These are phyloP conservation scores for Phataginus tricuspis DNA, from an alignment of 2,797 vertebrate species.

Conservation along the genomic window DNA sequence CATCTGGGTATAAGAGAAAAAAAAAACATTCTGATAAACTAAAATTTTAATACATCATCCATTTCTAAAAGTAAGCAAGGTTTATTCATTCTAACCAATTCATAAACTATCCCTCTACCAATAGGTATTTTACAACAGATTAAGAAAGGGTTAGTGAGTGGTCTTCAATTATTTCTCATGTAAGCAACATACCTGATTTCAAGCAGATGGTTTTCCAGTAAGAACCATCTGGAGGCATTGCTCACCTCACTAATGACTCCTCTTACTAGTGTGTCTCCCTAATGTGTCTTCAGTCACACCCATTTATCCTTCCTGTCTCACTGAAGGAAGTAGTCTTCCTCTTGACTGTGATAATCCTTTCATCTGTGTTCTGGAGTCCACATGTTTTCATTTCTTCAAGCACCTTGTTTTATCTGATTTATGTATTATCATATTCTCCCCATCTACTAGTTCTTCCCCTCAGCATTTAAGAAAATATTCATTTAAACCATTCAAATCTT, in stretches of 20 bases:
- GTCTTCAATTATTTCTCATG: background rate
- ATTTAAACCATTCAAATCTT: constrained; percentile 3
- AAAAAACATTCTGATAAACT: background rate
- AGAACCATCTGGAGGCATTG: background rate
- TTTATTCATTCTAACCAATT: constrained; percentile 26
- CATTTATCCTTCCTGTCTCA: background rate
- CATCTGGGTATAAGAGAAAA: background rate
- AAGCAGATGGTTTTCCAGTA: background rate
- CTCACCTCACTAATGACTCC: background rate
- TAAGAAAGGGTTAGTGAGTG: background rate
- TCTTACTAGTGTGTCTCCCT: background rate
- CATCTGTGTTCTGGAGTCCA: background rate
- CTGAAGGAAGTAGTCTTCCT: background rate
- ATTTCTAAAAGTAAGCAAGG: background rate
- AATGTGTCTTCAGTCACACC: background rate
- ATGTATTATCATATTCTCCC: background rate
- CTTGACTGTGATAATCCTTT: background rate
- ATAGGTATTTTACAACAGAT: background rate
- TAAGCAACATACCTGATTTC: background rate
- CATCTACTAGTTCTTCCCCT: background rate
- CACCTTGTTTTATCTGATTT: background rate
- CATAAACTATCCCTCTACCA: background rate
- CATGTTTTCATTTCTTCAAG: background rate
- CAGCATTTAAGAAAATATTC: background rate
- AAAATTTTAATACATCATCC: background rate